Evolutionary conservation across 2,888 invertebrate genomes (phyloP).

Genomic region (Hoplodrina ambigua): DNA sequence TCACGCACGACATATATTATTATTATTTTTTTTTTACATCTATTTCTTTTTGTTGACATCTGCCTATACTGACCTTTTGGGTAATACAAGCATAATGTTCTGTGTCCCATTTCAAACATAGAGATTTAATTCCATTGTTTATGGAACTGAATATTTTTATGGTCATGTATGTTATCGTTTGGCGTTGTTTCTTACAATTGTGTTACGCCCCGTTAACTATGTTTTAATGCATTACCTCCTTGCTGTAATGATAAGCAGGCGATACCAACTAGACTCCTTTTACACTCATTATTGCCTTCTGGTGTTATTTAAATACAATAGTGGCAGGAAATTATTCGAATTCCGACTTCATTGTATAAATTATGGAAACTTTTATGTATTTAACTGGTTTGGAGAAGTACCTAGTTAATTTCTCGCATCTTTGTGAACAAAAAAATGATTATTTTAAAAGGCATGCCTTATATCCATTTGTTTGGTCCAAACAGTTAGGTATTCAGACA

Average conservation of each 20-base stretch:
- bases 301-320: slow-evolving; percentile 46
- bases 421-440: not conserved
- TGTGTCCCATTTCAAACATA: slow-evolving; percentile 15
- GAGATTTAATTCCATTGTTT: slow-evolving; percentile 42
- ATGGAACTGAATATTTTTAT: slow-evolving; percentile 53
- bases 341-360: slow-evolving; percentile 7
- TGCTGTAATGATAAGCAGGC: slow-evolving; percentile 55
- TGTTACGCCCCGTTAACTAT: slow-evolving; percentile 51
- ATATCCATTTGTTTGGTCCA: not conserved
- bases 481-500: not conserved
- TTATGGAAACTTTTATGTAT: slow-evolving; percentile 11
- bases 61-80: not conserved
- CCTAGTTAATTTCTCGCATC: slow-evolving; percentile 11
- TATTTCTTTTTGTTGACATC: not conserved
- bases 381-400: not conserved
- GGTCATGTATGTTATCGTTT: slow-evolving; percentile 53
- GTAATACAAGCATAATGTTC: slow-evolving; percentile 1
- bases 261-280: slow-evolving; percentile 29
- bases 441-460: not conserved
- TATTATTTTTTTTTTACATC: too few species aligned
- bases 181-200: slow-evolving; percentile 43
- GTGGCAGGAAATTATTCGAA: slow-evolving; percentile 23
- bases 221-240: slow-evolving; percentile 37
- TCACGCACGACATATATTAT: too few species aligned
- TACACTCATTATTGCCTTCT: slow-evolving; percentile 10